These are phyloP conservation scores for Noctua janthina DNA, from an alignment of 2,888 invertebrate species.

Conservation along the genomic window DNA sequence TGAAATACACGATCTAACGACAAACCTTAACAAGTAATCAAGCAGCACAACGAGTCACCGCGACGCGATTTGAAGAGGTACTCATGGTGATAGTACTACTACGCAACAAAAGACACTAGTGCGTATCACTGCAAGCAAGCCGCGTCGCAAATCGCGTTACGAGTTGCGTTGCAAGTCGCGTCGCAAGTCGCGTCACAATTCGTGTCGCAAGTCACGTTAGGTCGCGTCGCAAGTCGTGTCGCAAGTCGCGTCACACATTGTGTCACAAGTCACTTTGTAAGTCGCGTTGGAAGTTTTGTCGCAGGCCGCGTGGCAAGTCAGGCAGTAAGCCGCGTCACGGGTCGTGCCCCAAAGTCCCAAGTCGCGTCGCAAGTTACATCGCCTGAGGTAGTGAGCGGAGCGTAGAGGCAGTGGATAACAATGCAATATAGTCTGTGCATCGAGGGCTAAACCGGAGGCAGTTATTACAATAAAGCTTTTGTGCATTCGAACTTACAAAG, in stretches of 20 bases:
- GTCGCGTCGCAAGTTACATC: not conserved
- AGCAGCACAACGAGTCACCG: too few species aligned
- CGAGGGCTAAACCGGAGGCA: conserved; percentile 16
- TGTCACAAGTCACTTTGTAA: not conserved
- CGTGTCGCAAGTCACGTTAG: not conserved
- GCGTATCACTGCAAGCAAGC: too few species aligned
- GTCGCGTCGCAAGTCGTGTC: too few species aligned
- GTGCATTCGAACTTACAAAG: conserved; percentile 35
- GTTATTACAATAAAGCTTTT: conserved; percentile 33
- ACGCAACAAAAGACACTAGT: too few species aligned
- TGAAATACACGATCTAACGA: not conserved
- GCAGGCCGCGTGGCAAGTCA: rapidly evolving
- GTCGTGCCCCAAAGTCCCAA: not conserved
- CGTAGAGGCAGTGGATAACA: conserved; percentile 24
- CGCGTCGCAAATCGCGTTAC: not conserved
- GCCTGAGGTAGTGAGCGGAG: not conserved
- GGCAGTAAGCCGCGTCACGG: rapidly evolving
- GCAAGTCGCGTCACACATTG: not conserved
- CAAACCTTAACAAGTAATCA: not conserved
- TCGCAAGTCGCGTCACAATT: not conserved
- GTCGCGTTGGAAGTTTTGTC: not conserved
- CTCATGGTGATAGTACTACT: too few species aligned
- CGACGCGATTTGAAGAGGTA: too few species aligned
- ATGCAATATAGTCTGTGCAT: conserved; percentile 15
- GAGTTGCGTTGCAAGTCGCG: not conserved